Percentiles rank a stretch among this genome's conserved stretches.
Conservation (phyloP, 2,888 invertebrate genomes). For the Meloe dianella region DNA sequence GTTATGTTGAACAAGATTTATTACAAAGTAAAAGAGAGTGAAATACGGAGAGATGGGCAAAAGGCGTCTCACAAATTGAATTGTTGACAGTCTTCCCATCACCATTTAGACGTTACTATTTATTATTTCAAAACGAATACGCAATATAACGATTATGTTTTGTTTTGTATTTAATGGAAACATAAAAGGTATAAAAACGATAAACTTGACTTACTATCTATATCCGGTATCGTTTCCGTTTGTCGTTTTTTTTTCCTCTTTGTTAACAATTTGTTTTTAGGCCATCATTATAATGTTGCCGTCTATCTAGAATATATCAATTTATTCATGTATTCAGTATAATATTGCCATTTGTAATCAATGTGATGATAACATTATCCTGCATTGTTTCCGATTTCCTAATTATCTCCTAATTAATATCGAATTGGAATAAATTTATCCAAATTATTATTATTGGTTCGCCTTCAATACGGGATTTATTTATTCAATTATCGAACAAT, state of each 20-base stretch:
- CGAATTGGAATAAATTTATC: not conserved
- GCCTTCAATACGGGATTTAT: not conserved
- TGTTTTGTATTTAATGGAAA: not conserved
- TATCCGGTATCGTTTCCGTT: constrained; percentile 10
- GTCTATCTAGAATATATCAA: not conserved
- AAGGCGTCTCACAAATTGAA: not conserved
- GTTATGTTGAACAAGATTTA: not conserved
- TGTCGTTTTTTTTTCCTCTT: not conserved
- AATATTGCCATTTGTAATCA: constrained; percentile 2
- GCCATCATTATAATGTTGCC: not conserved
- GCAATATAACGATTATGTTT: not conserved
- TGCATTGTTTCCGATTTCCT: not conserved
- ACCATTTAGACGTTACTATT: not conserved
- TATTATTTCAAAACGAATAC: not conserved
- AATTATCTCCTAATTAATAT: not conserved
- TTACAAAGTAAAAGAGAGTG: not conserved
- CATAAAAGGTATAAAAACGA: constrained; percentile 3
- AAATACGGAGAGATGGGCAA: not conserved
- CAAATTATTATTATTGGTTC: not conserved
- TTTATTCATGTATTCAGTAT: not conserved
- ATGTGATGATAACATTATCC: not conserved
- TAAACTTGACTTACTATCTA: constrained; percentile 4
- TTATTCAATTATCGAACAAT: not conserved
- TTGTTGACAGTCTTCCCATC: not conserved
- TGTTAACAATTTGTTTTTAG: not conserved